These are phyloP conservation scores for Osmerus mordax DNA, from an alignment of 2,113 vertebrate species.

Conservation along the genomic window DNA sequence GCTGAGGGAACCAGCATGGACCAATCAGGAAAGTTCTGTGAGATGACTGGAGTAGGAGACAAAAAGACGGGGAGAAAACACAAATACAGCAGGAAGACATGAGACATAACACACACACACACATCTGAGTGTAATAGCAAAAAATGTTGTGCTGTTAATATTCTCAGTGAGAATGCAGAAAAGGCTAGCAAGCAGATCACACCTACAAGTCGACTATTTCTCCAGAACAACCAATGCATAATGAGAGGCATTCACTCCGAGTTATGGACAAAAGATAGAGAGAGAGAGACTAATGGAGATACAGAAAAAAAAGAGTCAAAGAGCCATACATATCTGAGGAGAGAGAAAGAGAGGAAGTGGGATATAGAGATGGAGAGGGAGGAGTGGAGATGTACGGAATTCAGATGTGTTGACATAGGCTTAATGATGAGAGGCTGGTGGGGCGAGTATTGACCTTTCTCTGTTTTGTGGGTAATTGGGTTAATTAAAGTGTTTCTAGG, in stretches of 20 bases:
- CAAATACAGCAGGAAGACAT: constrained; percentile 46
- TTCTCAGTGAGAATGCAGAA: too few species aligned
- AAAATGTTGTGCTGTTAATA: too few species aligned
- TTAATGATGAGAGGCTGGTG: constrained; percentile 54
- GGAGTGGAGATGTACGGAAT: constrained; percentile 28
- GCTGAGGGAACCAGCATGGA: too few species aligned
- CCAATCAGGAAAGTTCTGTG: too few species aligned
- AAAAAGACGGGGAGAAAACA: too few species aligned
- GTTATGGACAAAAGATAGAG: constrained; percentile 17
- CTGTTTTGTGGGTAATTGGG: constrained; percentile 42
- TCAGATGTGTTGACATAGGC: constrained; percentile 55
- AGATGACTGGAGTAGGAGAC: too few species aligned
- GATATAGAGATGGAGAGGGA: too few species aligned
- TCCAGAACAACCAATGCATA: constrained; percentile 64
- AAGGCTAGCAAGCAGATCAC: constrained; percentile 65
- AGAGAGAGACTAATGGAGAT: constrained; percentile 34
- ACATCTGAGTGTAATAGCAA: too few species aligned
- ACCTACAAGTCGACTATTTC: constrained; percentile 69
- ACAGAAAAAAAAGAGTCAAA: not conserved
- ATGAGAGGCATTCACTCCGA: constrained; percentile 56
- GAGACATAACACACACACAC: not conserved
- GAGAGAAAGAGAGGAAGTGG: not conserved
- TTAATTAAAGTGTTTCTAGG: constrained; percentile 44
- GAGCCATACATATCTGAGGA: not conserved
- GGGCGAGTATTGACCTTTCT: constrained; percentile 37